Evolutionary conservation across 2,113 vertebrate species (phyloP).

Genomic region (Pygoscelis adeliae): DNA sequence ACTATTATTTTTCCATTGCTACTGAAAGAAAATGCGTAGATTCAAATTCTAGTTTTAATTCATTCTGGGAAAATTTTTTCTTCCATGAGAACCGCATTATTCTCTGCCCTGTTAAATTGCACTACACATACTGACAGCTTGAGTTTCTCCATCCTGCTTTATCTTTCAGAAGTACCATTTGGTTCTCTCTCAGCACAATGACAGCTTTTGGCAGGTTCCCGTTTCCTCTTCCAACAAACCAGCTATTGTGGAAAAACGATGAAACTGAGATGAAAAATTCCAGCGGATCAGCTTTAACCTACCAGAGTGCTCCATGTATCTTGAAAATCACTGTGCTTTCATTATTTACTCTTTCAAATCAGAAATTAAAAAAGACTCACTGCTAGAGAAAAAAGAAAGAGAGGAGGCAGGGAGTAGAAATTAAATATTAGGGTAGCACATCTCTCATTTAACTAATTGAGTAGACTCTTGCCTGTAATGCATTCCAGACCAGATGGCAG

Average conservation of each 20-base stretch:
- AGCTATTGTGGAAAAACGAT: background rate
- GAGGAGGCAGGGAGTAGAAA: background rate
- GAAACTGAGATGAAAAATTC: background rate
- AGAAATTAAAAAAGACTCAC: background rate
- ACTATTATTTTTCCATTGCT: background rate
- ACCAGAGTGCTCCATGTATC: background rate
- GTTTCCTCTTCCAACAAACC: background rate
- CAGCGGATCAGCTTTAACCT: background rate
- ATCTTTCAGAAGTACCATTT: background rate
- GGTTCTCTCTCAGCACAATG: background rate
- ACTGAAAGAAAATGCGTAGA: background rate
- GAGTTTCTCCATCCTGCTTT: background rate
- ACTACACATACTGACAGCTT: background rate
- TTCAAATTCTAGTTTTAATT: background rate
- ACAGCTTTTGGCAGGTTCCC: background rate
- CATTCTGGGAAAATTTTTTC: background rate
- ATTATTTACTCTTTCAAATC: background rate
- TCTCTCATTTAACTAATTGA: background rate
- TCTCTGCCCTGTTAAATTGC: background rate
- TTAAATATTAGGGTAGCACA: background rate
- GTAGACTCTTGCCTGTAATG: background rate
- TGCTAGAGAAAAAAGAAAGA: background rate
- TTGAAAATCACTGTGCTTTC: background rate
- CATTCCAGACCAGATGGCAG: background rate
- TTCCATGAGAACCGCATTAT: background rate